Base-by-base conservation (phyloP, 2,888 invertebrate genomes). In the Callosobruchus maculatus region DNA sequence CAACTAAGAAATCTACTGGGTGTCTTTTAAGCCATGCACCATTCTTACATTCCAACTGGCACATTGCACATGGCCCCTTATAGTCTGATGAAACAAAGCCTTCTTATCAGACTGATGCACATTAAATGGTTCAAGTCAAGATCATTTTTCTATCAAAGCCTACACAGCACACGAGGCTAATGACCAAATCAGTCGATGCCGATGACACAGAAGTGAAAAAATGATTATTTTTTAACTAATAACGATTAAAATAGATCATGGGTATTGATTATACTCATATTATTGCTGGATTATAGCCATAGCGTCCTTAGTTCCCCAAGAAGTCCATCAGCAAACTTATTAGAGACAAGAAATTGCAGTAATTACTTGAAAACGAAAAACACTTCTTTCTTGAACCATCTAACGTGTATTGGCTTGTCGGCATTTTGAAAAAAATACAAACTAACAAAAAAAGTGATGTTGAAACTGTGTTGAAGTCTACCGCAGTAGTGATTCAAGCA, bases 31-130 rank as follows among this genome's bases (percentile, higher is more conserved):
- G 72, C 74, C 70, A 72, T 77, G 78, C 77, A 77, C 79, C 67
- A 73, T 75, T 77, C 76, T 75, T 75, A 73, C 75, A 73, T 75
- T n/a, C 74, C 49, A 49, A 49, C 49, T 49, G 49, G 81, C 81
- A 81, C 81, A 82, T 81, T 81, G 82, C 82, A 82, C 83, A 81
- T 79, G 74, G 76, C 78, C 68, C 68, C 68, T 68, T 68, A 22
- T 21, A 68, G 21, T 68, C 1, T 13, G 49, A 49, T 73, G 72
- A 21, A 68, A 68, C 21, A 68, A 68, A n/a, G 68, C 68, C 22
- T 68, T 68, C 7, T 68, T 67, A 67, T 67, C 67, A 68, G 7
- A 22, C 22, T 68, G 68, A 68, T 22, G 49, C 49, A 49, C 13
- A 18, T 49, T 49, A 18, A 49, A 49, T 49, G 18, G 49, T 49